Conservation (phyloP, 2,113 vertebrate species). For the Lethenteron camtschaticum region DNA sequence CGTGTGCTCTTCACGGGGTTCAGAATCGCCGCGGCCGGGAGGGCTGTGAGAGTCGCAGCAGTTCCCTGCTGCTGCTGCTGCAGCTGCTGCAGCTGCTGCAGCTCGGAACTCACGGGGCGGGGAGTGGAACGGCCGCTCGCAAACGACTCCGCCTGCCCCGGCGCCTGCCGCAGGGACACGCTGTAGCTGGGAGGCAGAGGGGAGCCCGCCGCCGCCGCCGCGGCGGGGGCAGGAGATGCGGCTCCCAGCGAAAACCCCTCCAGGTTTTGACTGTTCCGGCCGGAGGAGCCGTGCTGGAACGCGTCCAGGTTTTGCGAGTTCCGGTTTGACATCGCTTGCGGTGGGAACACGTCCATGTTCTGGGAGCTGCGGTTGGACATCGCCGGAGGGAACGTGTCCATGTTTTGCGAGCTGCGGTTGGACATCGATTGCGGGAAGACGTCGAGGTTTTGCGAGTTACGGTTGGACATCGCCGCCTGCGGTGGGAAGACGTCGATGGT, state of each 20-base stretch:
- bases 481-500: too few relatives aligned
- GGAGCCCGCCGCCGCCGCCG: constrained; percentile 36
- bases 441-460: constrained; percentile 51
- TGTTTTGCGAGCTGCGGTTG: constrained; percentile 42
- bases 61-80: constrained; percentile 40
- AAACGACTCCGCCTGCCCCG: constrained; percentile 50
- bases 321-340: constrained; percentile 49
- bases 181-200: too few relatives aligned
- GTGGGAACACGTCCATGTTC: constrained; percentile 26
- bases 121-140: constrained; percentile 45
- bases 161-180: constrained; percentile 20
- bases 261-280: too few relatives aligned
- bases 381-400: constrained; percentile 51
- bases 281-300: too few relatives aligned
- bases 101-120: constrained; percentile 83
- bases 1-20: constrained; percentile 81
- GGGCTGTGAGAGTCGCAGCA: constrained; percentile 70
- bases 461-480: too few relatives aligned
- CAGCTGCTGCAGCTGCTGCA: constrained; percentile 28
- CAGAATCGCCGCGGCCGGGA: constrained; percentile 74
- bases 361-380: constrained; percentile 64
- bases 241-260: constrained; percentile 11
- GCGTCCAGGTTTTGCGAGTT: constrained; percentile 33
- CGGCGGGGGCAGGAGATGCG: constrained; percentile 31
- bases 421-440: constrained; percentile 46